These are phyloP conservation scores for Melanaphis sacchari DNA, from an alignment of 1,140 invertebrate species.

Conservation along the genomic window DNA sequence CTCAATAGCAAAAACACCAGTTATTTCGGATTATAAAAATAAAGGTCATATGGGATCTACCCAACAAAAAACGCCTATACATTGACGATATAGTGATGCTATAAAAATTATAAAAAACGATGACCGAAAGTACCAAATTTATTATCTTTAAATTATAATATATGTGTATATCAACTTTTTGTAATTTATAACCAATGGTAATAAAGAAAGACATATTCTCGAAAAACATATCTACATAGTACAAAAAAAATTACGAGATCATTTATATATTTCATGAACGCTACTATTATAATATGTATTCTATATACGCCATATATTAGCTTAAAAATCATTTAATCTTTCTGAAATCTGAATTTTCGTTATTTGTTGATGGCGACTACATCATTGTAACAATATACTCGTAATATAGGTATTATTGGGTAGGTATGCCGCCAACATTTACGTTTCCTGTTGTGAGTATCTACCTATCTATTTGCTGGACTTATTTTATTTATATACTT, in stretches of 20 bases:
- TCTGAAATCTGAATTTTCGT: background rate
- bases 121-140: background rate
- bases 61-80: too few relatives aligned
- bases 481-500: too few relatives aligned
- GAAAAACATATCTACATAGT: background rate
- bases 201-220: background rate
- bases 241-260: background rate
- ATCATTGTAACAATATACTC: background rate
- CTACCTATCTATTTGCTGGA: background rate
- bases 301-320: too few relatives aligned
- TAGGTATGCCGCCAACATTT: background rate
- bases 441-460: background rate
- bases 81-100: too few relatives aligned
- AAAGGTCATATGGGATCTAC: too few relatives aligned
- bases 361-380: background rate
- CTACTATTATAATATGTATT: too few relatives aligned
- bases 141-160: too few relatives aligned
- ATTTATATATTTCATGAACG: background rate
- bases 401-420: background rate
- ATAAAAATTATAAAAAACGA: too few relatives aligned
- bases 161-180: background rate
- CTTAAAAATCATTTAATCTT: background rate
- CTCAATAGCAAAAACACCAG: background rate
- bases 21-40: background rate
- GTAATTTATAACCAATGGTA: background rate